Evolutionary conservation across 2,113 vertebrate species (phyloP), one percentile per base, ranked within the genome.

Genomic region (Paramisgurnus dabryanus): DNA sequence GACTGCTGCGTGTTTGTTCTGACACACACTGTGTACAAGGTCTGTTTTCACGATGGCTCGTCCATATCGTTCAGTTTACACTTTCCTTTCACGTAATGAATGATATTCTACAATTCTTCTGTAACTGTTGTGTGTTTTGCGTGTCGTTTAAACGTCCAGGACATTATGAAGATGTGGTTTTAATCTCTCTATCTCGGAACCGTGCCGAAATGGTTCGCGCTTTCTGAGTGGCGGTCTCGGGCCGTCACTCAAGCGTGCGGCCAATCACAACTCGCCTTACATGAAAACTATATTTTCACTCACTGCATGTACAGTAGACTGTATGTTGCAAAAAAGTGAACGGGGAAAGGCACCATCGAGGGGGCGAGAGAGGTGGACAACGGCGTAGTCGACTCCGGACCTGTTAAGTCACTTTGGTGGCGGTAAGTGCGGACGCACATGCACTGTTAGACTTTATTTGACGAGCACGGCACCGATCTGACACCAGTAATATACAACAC

Each of bases 301-400:
- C 92, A 88, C 89, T 94, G 93, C 91, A 92, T 93, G 93, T 90
- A 93, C 92, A 94, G 93, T 94, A 95, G 76, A 77, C 92, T 94
- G 94, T 93, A 92, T 92, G 91, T 91, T 91, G 89, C 91, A 82
- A 86, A 85, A 88, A 79, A 85, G 74, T 89, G 85, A 84, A 86
- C 85, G 85, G 18, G 81, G 65, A 81, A 72, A 85, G 78, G 80
- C 78, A 78, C 47, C 78, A 49, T 90, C 79, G 86, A 64, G 71
- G 75, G 77, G 71, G 55, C 78, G 68, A 82, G 78, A 88, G 91
- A 88, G 88, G 89, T 87, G 76, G 83, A 78, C 81, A 80, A 76
- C 83, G 87, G 82, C 74, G 85, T 76, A 50, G 13, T 80, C 80
- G 78, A 83, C 83, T 82, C 85, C 45, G 90, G 89, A 90, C 85